Conservation (phyloP, 2,797 vertebrate genomes). For the Scolopax bukidnonensis region DNA sequence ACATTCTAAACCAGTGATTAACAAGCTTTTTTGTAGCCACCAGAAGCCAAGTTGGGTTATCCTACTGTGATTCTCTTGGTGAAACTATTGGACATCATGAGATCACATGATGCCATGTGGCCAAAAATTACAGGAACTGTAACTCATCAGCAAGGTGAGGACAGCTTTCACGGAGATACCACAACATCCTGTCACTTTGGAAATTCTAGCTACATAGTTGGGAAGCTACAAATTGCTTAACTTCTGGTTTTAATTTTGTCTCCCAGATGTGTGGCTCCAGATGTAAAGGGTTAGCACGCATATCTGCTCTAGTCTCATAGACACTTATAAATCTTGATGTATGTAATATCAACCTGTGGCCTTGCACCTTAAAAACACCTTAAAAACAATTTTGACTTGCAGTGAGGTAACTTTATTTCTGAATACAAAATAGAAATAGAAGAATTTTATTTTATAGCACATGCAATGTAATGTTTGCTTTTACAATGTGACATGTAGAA, state of each 20-base stretch:
- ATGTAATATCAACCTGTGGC: background rate
- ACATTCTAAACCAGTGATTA: background rate
- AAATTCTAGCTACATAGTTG: slow-evolving; percentile 41
- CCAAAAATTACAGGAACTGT: slow-evolving; percentile 52
- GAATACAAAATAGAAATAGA: background rate
- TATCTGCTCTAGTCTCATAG: background rate
- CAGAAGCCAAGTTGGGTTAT: slow-evolving; percentile 10
- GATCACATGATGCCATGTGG: background rate
- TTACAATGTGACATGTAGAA: background rate
- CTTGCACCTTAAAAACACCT: background rate
- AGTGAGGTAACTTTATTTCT: background rate
- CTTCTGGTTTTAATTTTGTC: slow-evolving; percentile 62
- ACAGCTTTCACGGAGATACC: slow-evolving; percentile 55
- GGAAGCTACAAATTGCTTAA: slow-evolving; percentile 22
- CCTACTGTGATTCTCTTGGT: background rate
- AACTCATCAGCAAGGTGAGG: slow-evolving; percentile 61
- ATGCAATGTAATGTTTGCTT: background rate
- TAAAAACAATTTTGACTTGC: background rate
- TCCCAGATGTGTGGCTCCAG: slow-evolving; percentile 48
- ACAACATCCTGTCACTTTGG: slow-evolving; percentile 55
- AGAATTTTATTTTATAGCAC: background rate
- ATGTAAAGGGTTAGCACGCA: background rate
- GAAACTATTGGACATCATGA: background rate
- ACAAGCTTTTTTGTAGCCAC: background rate
- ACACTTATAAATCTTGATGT: background rate